Evolutionary conservation across 2,888 invertebrate species (phyloP), one percentile per base, ranked within the genome.

Genomic region (Latrodectus elegans): DNA sequence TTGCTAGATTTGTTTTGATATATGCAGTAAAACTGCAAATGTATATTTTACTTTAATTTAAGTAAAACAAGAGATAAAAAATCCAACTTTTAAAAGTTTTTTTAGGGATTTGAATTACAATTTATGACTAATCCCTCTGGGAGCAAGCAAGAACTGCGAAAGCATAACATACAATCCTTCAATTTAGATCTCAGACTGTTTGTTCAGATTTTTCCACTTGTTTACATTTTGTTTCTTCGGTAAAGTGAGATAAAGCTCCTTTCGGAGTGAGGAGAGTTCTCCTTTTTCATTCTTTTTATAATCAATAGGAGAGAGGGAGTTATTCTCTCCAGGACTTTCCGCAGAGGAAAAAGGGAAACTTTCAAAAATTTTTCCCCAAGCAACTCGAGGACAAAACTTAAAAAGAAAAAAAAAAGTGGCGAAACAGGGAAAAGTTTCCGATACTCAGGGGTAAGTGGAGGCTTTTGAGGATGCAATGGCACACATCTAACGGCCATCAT

Each of bases 161-260:
- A 68, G 26, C n/a, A 60, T 15, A 67, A 26, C 8, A 22, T 26
- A 67, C 67, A 17, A n/a, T 52, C 55, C 22, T 74, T 53, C 73
- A 55, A 74, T 74, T 74, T 74, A 74, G 55, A 74, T 74, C 73
- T 74, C 55, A 52, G 53, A 22, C 17, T 74, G 73, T 55, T 74
- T 53, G 73, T 74, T 74, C 73, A 53, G 55, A 71, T 51, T 71
- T 51, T 60, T 60, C 51, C 71, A 52, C 53, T 74, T 74, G 73
- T 74, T 52, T 74, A 74, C 73, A 55, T 53, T 74, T 74, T 74
- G 73, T 74, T 74, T 74, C 73, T n/a, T 55, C 73, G 73, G 73
- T 22, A 74, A 74, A n/a, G 17, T 53, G 55, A 22, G 55, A 55
- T 55, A 74, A 74, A 74, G 55, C 55, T 55, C 55, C 53, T 22